phyloP scores from a whole-genome alignment of 1,140 invertebrate species.

The Caenorhabditis brenneri region DNA sequence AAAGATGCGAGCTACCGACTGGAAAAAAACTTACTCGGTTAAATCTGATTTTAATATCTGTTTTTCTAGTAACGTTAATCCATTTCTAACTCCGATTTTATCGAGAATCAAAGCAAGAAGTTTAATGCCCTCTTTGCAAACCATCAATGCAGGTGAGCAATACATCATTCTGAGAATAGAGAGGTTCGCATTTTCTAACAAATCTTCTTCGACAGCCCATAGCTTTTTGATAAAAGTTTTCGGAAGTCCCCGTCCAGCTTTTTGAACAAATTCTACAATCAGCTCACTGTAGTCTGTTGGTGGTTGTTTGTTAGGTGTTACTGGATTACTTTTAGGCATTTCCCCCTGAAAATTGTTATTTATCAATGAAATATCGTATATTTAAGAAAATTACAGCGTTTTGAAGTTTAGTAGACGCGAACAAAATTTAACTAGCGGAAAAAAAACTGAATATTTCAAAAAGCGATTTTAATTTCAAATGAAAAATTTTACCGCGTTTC shows the following conservation, averaged over 20 bases:
- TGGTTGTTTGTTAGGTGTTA: background rate
- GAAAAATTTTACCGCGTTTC: background rate
- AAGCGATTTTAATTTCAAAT: constrained; percentile 7
- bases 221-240: constrained; percentile 21
- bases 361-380: too few relatives aligned
- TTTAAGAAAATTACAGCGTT: too few relatives aligned
- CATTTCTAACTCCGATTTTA: background rate
- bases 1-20: background rate
- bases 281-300: background rate
- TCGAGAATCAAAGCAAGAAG: background rate
- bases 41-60: background rate
- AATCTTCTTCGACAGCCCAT: constrained; percentile 5
- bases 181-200: background rate
- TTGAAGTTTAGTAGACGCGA: too few relatives aligned
- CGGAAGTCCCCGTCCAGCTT: background rate
- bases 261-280: background rate
- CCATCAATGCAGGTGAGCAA: background rate
- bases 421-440: background rate
- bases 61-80: constrained; percentile 1
- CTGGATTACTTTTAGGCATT: constrained; percentile 15
- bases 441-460: too few relatives aligned
- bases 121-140: background rate
- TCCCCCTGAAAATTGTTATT: background rate
- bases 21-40: background rate
- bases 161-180: background rate